Percentiles rank a stretch among this genome's conserved stretches.
phyloP scores from a whole-genome alignment of 1,140 invertebrate species.

The Pseudomyrmex flavicornis region DNA sequence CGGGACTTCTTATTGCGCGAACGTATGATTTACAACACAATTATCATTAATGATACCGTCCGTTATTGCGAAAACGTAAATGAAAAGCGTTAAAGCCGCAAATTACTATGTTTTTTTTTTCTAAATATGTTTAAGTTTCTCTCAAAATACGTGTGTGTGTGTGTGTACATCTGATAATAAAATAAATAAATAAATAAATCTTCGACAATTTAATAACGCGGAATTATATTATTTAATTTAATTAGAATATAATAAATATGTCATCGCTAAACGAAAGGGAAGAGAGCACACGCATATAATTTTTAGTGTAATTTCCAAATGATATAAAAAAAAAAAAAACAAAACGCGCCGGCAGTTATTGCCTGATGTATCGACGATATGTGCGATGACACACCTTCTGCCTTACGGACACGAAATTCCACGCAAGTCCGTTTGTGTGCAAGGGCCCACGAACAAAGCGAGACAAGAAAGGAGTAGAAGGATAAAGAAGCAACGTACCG shows the following conservation, averaged over 20 bases:
- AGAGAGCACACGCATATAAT: neutral
- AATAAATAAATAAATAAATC: too few species aligned
- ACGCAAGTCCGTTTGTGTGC: slow-evolving; percentile 46
- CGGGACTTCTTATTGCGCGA: slow-evolving; percentile 6
- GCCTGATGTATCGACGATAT: neutral
- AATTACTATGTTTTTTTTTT: slow-evolving; percentile 8
- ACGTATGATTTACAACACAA: slow-evolving; percentile 43
- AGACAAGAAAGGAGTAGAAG: slow-evolving; percentile 38
- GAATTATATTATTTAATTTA: too few species aligned
- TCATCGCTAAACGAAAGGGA: too few species aligned
- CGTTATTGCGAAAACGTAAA: slow-evolving; percentile 6
- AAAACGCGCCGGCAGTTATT: neutral
- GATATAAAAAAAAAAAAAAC: neutral
- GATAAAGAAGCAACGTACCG: slow-evolving; percentile 55
- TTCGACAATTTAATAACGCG: too few species aligned
- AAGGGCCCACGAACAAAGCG: slow-evolving; percentile 8
- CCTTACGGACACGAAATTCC: slow-evolving; percentile 31
- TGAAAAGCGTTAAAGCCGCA: neutral
- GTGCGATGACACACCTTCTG: slow-evolving; percentile 31
- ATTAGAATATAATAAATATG: too few species aligned
- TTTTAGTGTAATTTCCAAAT: neutral
- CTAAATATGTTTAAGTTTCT: too few species aligned
- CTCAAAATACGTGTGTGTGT: too few species aligned
- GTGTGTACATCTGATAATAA: too few species aligned
- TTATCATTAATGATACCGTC: slow-evolving; percentile 51